Conservation (phyloP, 2,113 vertebrate species). For the Labeo rohita region DNA sequence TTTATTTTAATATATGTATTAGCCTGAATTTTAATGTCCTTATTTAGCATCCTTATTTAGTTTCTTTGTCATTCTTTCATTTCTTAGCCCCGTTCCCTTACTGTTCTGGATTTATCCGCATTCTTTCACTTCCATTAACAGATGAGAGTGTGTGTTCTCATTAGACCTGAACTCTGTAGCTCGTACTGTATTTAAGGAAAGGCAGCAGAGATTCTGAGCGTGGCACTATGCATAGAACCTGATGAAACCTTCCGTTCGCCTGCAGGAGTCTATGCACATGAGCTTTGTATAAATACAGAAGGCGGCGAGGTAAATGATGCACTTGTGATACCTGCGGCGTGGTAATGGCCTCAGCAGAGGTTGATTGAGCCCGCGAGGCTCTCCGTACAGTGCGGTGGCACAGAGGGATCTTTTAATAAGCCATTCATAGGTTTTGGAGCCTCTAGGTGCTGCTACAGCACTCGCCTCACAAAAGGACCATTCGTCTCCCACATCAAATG, state of each 20-base stretch:
- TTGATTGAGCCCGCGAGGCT: constrained; percentile 27
- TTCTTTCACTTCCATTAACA: no score
- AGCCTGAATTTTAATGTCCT: no score
- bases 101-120: no score
- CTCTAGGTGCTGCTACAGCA: constrained; percentile 26
- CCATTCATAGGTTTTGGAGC: constrained; percentile 12
- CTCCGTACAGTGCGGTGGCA: constrained; percentile 25
- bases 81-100: no score
- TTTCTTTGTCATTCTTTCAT: no score
- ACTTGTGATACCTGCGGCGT: background rate
- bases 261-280: background rate
- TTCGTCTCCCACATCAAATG: constrained; percentile 39
- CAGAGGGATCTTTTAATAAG: constrained; percentile 28
- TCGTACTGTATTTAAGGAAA: no score
- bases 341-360: constrained; percentile 30
- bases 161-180: no score
- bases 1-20: no score
- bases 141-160: no score
- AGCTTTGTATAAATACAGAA: constrained; percentile 40
- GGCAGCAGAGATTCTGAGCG: background rate
- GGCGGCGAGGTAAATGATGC: constrained; percentile 14
- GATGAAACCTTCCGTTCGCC: background rate
- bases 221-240: background rate
- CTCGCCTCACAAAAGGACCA: constrained; percentile 32
- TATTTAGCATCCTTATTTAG: no score